phyloP scores from a whole-genome alignment of 2,888 invertebrate species.

The Orthonychiurus folsomi region DNA sequence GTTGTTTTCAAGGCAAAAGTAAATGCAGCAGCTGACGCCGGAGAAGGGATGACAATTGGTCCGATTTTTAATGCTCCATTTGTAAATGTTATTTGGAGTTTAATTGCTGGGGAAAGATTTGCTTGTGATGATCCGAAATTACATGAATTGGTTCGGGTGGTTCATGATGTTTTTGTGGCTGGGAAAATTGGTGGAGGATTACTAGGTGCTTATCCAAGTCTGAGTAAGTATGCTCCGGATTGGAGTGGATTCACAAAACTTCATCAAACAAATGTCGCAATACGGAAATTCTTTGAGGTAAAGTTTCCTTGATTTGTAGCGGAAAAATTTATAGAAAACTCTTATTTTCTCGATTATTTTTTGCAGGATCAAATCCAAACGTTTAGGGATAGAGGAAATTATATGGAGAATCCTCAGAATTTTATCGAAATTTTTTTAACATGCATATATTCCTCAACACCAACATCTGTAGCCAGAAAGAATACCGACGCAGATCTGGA shows the following conservation, averaged over 20 bases:
- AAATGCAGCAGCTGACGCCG: background rate
- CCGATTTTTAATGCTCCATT: conserved; percentile 22
- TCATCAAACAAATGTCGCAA: background rate
- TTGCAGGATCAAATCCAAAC: background rate
- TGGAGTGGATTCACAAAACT: background rate
- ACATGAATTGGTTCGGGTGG: conserved; percentile 15
- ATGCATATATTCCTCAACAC: background rate
- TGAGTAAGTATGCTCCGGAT: background rate
- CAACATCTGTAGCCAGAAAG: background rate
- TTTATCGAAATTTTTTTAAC: conserved; percentile 7
- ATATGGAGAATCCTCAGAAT: conserved; percentile 4
- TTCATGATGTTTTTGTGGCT: conserved; percentile 14
- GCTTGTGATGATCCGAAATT: conserved; percentile 19
- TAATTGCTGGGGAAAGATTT: conserved; percentile 20
- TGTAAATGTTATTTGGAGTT: conserved; percentile 23
- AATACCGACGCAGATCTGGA: background rate
- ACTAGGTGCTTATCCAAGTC: background rate
- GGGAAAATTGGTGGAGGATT: conserved; percentile 2
- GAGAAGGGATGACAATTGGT: conserved; percentile 12
- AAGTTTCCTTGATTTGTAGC: background rate
- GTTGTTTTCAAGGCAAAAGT: conserved; percentile 11
- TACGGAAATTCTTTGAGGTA: conserved; percentile 9
- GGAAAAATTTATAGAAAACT: too few relatives aligned
- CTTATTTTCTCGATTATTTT: background rate
- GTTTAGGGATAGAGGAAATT: background rate